phyloP scores from a whole-genome alignment of 2,113 vertebrate genomes.

The Cichladusa arquata region DNA sequence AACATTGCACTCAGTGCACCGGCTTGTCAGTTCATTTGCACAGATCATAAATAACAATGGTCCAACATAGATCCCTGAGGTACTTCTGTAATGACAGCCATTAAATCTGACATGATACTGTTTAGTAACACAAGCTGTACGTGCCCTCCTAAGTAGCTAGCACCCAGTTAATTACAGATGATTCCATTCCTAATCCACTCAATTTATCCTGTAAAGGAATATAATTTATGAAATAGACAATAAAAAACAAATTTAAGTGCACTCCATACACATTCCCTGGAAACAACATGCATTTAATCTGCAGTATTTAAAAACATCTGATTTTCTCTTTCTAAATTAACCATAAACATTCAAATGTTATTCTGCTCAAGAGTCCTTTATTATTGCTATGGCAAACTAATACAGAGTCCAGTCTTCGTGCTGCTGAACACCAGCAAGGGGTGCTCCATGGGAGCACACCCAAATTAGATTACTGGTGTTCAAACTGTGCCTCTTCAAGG shows the following conservation, averaged over 20 bases:
- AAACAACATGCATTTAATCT: slow-evolving; percentile 47
- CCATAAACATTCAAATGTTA: background rate
- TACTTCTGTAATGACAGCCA: slow-evolving; percentile 75
- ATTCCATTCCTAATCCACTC: slow-evolving; percentile 71
- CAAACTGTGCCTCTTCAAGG: background rate
- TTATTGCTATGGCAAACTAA: background rate
- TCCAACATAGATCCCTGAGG: slow-evolving; percentile 70
- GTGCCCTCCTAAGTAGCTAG: slow-evolving; percentile 71
- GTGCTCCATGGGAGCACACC: background rate
- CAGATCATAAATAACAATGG: slow-evolving; percentile 76
- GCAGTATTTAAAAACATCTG: background rate
- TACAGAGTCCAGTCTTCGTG: background rate
- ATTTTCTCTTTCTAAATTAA: slow-evolving; percentile 20
- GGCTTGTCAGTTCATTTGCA: slow-evolving; percentile 73
- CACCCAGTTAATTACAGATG: slow-evolving; percentile 76
- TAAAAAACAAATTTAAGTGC: slow-evolving; percentile 69
- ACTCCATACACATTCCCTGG: slow-evolving; percentile 24
- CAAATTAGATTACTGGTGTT: background rate
- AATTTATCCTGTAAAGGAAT: slow-evolving; percentile 70
- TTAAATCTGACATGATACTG: slow-evolving; percentile 77
- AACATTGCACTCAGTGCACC: slow-evolving; percentile 35
- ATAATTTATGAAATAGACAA: slow-evolving; percentile 69
- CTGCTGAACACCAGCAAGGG: background rate
- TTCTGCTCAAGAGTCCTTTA: background rate
- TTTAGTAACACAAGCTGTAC: slow-evolving; percentile 76